phyloP scores from a whole-genome alignment of 2,888 invertebrate genomes.

The Pheosia gnoma region DNA sequence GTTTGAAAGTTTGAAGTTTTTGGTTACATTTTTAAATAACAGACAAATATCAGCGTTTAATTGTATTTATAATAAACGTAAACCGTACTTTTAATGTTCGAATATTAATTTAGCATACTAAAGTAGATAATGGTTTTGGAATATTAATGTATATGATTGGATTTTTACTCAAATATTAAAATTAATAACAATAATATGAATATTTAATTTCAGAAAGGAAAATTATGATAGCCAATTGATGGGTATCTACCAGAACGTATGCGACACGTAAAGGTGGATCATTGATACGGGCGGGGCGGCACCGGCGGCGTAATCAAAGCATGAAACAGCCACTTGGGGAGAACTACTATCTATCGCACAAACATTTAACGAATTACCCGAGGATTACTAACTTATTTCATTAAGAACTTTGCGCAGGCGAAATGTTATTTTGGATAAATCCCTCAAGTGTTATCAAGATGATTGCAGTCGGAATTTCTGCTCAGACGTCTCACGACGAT shows the following conservation, averaged over 20 bases:
- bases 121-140: too few relatives aligned
- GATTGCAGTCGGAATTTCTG: conserved; percentile 56
- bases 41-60: too few relatives aligned
- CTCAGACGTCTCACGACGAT: conserved; percentile 38
- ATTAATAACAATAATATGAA: too few relatives aligned
- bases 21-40: too few relatives aligned
- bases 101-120: too few relatives aligned
- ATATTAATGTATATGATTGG: too few relatives aligned
- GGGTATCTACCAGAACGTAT: conserved; percentile 29
- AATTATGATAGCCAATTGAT: conserved; percentile 33
- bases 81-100: too few relatives aligned
- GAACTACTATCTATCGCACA: conserved; percentile 62
- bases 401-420: conserved; percentile 69
- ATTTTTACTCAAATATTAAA: too few relatives aligned
- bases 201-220: conserved; percentile 19
- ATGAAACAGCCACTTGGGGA: conserved; percentile 48
- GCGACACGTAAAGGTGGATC: conserved; percentile 36
- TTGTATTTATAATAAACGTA: too few relatives aligned
- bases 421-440: conserved; percentile 73
- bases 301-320: conserved; percentile 39
- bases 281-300: conserved; percentile 33
- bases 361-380: conserved; percentile 73
- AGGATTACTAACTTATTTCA: conserved; percentile 78
- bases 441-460: conserved; percentile 65
- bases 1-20: too few relatives aligned